Percentiles rank a stretch among this genome's conserved stretches.
Evolutionary conservation across 2,888 invertebrate species (phyloP).

Genomic region (Emmelina monodactyla): DNA sequence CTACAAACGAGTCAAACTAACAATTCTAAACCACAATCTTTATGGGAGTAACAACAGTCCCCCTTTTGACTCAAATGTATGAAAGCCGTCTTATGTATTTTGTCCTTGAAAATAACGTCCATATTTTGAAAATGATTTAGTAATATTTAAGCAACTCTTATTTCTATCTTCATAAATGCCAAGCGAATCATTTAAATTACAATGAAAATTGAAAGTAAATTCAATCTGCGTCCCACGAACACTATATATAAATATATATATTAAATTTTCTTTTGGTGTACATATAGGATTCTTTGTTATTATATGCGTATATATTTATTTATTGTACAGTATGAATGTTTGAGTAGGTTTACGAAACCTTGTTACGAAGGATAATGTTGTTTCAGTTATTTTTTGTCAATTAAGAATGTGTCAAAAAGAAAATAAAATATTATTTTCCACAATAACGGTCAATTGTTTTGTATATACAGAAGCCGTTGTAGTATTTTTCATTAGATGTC

Average conservation of each 20-base stretch:
- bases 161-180: slow-evolving; percentile 28
- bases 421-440: slow-evolving; percentile 36
- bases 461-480: slow-evolving; percentile 23
- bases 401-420: slow-evolving; percentile 39
- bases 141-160: slow-evolving; percentile 52
- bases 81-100: slow-evolving; percentile 52
- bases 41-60: too few relatives aligned
- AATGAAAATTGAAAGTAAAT: slow-evolving; percentile 15
- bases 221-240: slow-evolving; percentile 22
- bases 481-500: slow-evolving; percentile 32
- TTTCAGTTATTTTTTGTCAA: slow-evolving; percentile 57
- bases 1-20: too few relatives aligned
- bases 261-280: slow-evolving; percentile 32
- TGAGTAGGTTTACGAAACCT: slow-evolving; percentile 43
- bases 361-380: slow-evolving; percentile 41
- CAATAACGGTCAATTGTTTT: slow-evolving; percentile 51
- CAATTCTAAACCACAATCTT: too few relatives aligned
- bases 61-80: not conserved
- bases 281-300: slow-evolving; percentile 32
- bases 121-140: slow-evolving; percentile 59
- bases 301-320: slow-evolving; percentile 40
- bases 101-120: slow-evolving; percentile 62
- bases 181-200: slow-evolving; percentile 27
- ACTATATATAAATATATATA: slow-evolving; percentile 20
- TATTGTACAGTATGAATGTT: slow-evolving; percentile 20